phyloP scores from a whole-genome alignment of 2,113 vertebrate genomes.

The Sclerurus mexicanus region DNA sequence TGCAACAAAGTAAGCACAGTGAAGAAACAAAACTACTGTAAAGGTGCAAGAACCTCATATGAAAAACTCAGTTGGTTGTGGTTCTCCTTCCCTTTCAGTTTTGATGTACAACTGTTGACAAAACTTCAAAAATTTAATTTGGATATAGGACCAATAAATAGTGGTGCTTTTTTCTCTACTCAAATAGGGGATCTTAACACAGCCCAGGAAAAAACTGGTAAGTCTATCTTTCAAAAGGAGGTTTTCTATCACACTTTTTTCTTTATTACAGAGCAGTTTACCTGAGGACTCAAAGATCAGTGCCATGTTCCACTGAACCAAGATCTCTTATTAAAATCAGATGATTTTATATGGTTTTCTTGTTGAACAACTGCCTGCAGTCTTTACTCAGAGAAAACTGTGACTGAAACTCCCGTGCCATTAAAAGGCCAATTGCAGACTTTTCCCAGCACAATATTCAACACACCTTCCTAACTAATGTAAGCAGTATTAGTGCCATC shows the following conservation, averaged over 20 bases:
- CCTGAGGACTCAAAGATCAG: not conserved
- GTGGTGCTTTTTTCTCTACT: not conserved
- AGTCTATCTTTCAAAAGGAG: not conserved
- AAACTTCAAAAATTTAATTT: not conserved
- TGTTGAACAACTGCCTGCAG: not conserved
- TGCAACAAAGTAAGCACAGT: not conserved
- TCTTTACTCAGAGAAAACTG: not conserved
- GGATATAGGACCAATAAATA: not conserved
- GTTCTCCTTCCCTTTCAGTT: not conserved
- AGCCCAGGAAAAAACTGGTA: not conserved
- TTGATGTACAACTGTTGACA: not conserved
- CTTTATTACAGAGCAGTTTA: not conserved
- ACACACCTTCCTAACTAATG: constrained; percentile 35
- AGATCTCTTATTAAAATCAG: not conserved
- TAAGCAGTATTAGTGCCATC: not conserved
- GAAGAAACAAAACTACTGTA: not conserved
- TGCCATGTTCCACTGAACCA: not conserved
- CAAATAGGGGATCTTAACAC: not conserved
- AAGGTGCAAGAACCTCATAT: not conserved
- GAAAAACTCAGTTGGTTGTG: not conserved
- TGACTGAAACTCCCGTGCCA: not conserved
- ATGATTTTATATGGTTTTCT: constrained; percentile 17
- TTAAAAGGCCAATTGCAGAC: not conserved
- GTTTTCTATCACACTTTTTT: not conserved
- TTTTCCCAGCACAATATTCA: constrained; percentile 38